Conservation (phyloP, 2,797 vertebrate genomes). For the Sebastes reedi region DNA sequence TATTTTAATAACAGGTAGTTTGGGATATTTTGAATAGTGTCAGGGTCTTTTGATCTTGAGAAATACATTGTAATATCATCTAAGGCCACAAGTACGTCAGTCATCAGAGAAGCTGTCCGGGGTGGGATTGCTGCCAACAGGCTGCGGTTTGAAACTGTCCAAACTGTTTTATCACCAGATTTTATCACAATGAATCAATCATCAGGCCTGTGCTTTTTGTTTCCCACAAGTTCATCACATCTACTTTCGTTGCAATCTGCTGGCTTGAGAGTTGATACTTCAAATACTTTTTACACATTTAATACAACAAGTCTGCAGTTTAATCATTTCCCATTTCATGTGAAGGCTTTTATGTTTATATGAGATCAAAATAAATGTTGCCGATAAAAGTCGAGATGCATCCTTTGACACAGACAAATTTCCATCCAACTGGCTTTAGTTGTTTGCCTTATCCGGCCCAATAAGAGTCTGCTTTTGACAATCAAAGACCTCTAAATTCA, state of each 20-base stretch:
- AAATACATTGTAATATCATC: background rate
- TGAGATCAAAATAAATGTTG: background rate
- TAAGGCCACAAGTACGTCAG: background rate
- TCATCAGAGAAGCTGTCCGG: background rate
- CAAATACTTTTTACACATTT: background rate
- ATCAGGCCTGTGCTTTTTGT: background rate
- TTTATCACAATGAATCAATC: slow-evolving; percentile 7
- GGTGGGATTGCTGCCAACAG: background rate
- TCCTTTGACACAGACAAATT: background rate
- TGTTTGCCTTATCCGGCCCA: background rate
- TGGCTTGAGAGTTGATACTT: background rate
- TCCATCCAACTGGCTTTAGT: background rate
- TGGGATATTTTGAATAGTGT: background rate
- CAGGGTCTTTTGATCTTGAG: background rate
- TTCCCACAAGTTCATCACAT: slow-evolving; percentile 9
- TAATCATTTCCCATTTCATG: background rate
- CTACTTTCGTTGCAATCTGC: background rate
- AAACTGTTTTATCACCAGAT: slow-evolving; percentile 15
- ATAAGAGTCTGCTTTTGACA: background rate
- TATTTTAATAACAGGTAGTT: background rate
- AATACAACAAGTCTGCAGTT: background rate
- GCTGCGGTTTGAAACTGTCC: slow-evolving; percentile 10
- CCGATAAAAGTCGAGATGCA: background rate
- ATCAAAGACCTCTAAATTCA: slow-evolving; percentile 21
- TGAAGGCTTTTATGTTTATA: background rate